Evolutionary conservation across 2,888 invertebrate species (phyloP).

Genomic region (Cosmopolites sordidus): DNA sequence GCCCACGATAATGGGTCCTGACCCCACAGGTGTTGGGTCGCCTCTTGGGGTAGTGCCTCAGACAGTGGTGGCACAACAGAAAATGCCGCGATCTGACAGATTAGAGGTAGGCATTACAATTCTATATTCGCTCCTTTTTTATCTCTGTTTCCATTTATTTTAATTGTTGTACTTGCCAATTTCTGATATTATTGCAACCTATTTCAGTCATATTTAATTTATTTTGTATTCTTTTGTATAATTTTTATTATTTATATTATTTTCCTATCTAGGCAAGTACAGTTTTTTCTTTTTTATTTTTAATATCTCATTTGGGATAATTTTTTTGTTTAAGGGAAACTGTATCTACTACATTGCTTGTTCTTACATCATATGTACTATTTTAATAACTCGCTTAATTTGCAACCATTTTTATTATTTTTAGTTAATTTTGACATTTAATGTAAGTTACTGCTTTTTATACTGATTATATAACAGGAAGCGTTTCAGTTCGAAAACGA

Average conservation of each 20-base stretch:
- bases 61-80: constrained; percentile 84
- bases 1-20: constrained; percentile 85
- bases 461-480: neutral
- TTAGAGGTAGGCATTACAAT: constrained; percentile 74
- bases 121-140: constrained; percentile 4
- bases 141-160: neutral
- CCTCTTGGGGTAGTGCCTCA: constrained; percentile 80
- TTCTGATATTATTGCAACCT: neutral
- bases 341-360: neutral
- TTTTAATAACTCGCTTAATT: neutral
- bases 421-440: neutral
- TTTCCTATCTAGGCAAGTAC: constrained; percentile 4
- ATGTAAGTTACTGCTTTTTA: neutral
- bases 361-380: constrained; percentile 1
- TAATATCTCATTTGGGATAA: neutral
- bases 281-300: neutral
- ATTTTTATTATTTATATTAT: constrained; percentile 2
- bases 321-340: neutral
- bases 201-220: constrained; percentile 1
- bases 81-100: constrained; percentile 91
- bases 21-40: constrained; percentile 75
- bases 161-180: constrained; percentile 1
- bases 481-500: neutral
- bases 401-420: neutral
- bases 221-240: neutral